Evolutionary conservation across 2,888 invertebrate species (phyloP), one percentile per base, ranked within the genome.

Genomic region (Eupithecia tripunctaria): DNA sequence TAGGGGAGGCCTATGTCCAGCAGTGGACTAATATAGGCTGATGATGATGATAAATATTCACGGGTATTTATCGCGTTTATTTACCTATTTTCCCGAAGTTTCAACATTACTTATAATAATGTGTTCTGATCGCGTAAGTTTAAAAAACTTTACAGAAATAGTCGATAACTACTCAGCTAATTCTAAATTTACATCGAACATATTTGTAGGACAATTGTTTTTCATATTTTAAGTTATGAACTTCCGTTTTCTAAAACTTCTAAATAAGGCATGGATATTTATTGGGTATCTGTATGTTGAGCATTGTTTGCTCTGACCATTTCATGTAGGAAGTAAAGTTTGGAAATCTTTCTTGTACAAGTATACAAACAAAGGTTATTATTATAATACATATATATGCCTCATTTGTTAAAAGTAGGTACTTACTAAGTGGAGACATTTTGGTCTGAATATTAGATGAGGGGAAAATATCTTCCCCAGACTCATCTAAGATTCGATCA

Each of bases 241-340:
- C 60, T 68, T 80, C 77, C 67, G 76, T 75, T 77, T 75, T 73
- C 75, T 75, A 78, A 80, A 73, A 78, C 80, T 81, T 86, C 88
- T 86, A 86, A 86, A 89, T 87, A 89, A 82, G 89, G 88, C 72
- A 77, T 75, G 84, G 86, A 86, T 83, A 86, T 83, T 78, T 86
- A 86, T 85, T 71, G 70, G 75, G 64, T 77, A 82, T 80, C 80
- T 51, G 82, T 81, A 82, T 82, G 81, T 82, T 84, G 79, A 81
- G 85, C 85, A 87, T 87, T 84, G 88, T 89, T 87, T 86, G 82
- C 81, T 73, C 82, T 83, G 83, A 82, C 87, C 86, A 85, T 82
- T 85, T 81, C 81, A n/a, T 81, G 67, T 68, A 66, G 82, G 85
- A 85, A 84, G 85, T 85, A 85, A 86, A 79, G 59, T 82, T 81